Conservation (phyloP, 2,888 invertebrate genomes). For the Drosophila neutralis region DNA sequence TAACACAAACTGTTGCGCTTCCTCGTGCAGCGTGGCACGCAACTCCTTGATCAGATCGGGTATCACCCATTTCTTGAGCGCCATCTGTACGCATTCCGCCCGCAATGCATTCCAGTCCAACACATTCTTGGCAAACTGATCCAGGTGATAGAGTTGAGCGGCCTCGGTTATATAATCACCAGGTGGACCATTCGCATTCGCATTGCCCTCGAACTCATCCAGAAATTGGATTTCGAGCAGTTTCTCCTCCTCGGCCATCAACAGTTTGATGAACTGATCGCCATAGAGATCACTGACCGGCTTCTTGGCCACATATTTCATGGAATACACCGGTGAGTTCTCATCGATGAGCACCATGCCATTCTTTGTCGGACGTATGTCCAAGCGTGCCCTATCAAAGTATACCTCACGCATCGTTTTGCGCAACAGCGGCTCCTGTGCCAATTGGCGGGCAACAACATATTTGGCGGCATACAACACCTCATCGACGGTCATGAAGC, state of each 20-base stretch:
- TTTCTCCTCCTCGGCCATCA: slow-evolving; percentile 93
- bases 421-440: slow-evolving; percentile 95
- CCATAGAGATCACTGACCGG: slow-evolving; percentile 94
- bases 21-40: slow-evolving; percentile 90
- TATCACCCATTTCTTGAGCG: slow-evolving; percentile 94
- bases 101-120: slow-evolving; percentile 98
- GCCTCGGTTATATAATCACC: slow-evolving; percentile 94
- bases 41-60: slow-evolving; percentile 96
- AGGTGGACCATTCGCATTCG: slow-evolving; percentile 85
- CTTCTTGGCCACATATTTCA: slow-evolving; percentile 97
- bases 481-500: slow-evolving; percentile 91
- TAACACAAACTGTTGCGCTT: slow-evolving; percentile 94
- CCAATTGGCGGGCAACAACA: slow-evolving; percentile 97
- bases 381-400: slow-evolving; percentile 94
- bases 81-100: slow-evolving; percentile 94
- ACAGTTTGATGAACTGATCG: slow-evolving; percentile 95
- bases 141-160: slow-evolving; percentile 89
- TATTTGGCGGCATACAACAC: slow-evolving; percentile 95
- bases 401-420: slow-evolving; percentile 94
- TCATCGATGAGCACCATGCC: slow-evolving; percentile 98
- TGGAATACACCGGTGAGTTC: slow-evolving; percentile 92
- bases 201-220: slow-evolving; percentile 91
- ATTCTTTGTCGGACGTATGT: slow-evolving; percentile 93
- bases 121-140: slow-evolving; percentile 96
- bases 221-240: slow-evolving; percentile 90